Base-by-base conservation (phyloP, 2,888 invertebrate species). In the Watsonalla cultraria region DNA sequence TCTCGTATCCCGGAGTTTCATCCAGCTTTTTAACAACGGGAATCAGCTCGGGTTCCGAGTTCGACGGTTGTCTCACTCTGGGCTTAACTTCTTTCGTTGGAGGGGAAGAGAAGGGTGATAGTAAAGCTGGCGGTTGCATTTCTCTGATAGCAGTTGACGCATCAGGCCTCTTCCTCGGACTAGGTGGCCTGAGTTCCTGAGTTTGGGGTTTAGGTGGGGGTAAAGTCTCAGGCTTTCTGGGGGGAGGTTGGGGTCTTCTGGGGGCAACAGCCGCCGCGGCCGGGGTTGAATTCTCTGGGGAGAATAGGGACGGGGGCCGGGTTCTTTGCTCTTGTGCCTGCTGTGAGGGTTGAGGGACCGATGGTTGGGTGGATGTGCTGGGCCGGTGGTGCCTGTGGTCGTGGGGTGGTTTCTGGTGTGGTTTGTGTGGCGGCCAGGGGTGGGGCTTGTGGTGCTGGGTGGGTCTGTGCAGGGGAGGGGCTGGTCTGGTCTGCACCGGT, bases 1-100 rank as follows among this genome's bases (percentile, higher is more conserved):
- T 93, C 64, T 93, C 93, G 65, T 92, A 93, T 0, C 93, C 93
- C 39, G 92, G 92, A 0, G 92, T 92, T 64, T 93, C 92, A 57
- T 93, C 93, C 51, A 93, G 75, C 66, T 93, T 93, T 64, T 92
- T 93, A 46, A 93, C 91, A 0, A 93, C 92, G 0, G 92, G 93
- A 49, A 93, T 81, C 51, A 93, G 70, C 72, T 93, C 93, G 0
- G 93, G 93, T 66, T 93, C 93, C 0, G 92, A 92, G 56, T 87
- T 87, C 2, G 92, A 92, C 47, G 88, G 82, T n/a, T 72, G 76
- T 46, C 82, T 64, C 55, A 83, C 86, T 47, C 84, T 75, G 0
- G 82, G 78, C 0, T 62, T 65, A 4, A 60, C 65, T 54, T 88
- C 86, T 14, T 85, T 78, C 5, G 68, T 68, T 1, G 79, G 83